Evolutionary conservation across 1,140 invertebrate genomes (phyloP), one percentile per base, ranked within the genome.

Genomic region (Sycobia sp.): DNA sequence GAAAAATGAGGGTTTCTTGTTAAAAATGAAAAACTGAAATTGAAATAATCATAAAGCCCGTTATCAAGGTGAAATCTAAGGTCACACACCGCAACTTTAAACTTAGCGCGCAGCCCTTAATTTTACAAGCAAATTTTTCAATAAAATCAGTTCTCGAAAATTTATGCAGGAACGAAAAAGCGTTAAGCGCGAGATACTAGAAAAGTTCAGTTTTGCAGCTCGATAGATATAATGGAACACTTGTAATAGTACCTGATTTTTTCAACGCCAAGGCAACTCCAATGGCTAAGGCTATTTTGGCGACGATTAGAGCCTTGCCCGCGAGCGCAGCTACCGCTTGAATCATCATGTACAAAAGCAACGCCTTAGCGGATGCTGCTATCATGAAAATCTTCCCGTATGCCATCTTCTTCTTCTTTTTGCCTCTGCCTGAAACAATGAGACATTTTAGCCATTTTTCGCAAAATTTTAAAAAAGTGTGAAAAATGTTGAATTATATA

Each of bases 231-330:
- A n/a, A n/a, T n/a, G n/a, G n/a, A n/a, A n/a, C n/a, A n/a, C n/a
- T n/a, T n/a, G n/a, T n/a, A n/a, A n/a, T n/a, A 71, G 67, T 70
- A 74, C 81, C 80, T 20, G 91, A 77, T 72, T 91, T 91, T 81
- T 91, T 92, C 41, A 93, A 78, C 0, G 89, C 90, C 41, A 92
- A 84, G 38, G 91, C 89, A 10, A 87, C 87, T 34, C 89, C 89
- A 16, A 93, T 79, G 2, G 91, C 82, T 3, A 93, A 76, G 13
- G 91, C 91, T 69, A 92, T 87, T 77, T 90, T 91, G 56, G 86
- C 88, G 8, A 90, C 85, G 13, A 91, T 81, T 16, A 93, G 73
- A 11, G 91, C 89, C 71, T 89, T 90, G 22, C 86, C 89, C 20
- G 90, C 88, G 55, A 91, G 83, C 16, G 88, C 78, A 14, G 90